Conservation (phyloP, 2,888 invertebrate species). For the Chesias legatella region DNA sequence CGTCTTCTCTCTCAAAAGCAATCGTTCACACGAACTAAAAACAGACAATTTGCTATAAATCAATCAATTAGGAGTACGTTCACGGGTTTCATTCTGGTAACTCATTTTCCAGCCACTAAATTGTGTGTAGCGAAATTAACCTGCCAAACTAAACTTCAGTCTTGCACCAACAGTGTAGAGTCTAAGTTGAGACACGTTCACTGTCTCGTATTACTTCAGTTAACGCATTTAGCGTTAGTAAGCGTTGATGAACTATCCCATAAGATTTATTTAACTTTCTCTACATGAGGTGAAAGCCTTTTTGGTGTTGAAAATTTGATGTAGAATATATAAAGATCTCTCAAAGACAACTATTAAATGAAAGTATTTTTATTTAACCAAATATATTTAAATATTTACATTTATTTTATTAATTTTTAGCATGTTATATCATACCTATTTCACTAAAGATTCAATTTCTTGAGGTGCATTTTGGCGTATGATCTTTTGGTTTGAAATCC, state of each 20-base stretch:
- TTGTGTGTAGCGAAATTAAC: not conserved
- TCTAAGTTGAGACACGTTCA: conserved; percentile 1
- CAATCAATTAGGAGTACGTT: conserved; percentile 11
- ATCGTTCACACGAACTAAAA: conserved; percentile 6
- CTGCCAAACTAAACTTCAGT: not conserved
- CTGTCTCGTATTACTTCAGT: conserved; percentile 6
- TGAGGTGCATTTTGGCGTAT: no score
- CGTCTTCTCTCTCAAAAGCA: not conserved
- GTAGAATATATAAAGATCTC: conserved; percentile 17
- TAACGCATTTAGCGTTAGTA: conserved; percentile 24
- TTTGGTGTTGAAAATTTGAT: conserved; percentile 28
- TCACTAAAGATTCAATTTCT: no score
- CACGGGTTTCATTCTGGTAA: conserved; percentile 10
- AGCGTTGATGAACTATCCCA: conserved; percentile 21
- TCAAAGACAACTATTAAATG: no score
- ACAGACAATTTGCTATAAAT: conserved; percentile 12
- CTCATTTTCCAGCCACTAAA: conserved; percentile 2
- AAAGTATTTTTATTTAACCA: no score
- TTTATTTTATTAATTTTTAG: no score
- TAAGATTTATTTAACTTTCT: conserved; percentile 37
- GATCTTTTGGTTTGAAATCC: no score
- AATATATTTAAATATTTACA: no score
- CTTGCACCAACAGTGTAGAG: conserved; percentile 1
- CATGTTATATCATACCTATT: no score
- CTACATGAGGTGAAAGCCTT: conserved; percentile 41